Base-by-base conservation (phyloP, 2,797 vertebrate species). In the Jordanella pulchra region DNA sequence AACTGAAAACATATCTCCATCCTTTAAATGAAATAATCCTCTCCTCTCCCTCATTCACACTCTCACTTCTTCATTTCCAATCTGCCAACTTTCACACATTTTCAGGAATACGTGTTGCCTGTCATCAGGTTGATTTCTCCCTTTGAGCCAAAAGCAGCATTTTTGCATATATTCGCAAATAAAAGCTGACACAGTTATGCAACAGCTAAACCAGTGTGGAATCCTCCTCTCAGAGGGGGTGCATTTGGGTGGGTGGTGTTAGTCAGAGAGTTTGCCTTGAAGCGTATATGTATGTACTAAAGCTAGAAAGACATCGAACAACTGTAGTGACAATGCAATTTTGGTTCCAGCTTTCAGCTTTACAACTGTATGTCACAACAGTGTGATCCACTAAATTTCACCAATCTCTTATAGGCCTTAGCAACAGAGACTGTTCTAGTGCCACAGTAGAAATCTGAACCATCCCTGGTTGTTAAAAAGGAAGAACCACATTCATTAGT, bases 111-210 rank as follows among this genome's bases (percentile, higher is more conserved):
- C 6, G 2, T 63, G 73, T 53, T 9, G 32, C 47, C 35, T 69
- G 65, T 21, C 67, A 32, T 54, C 7, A 0, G 23, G 73, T 18
- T 42, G 54, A 79, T 72, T 75, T 48, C 67, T 71, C 72, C 65
- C 70, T 65, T 78, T 75, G 35, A 1, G 3, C 60, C 65, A 65
- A 64, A 75, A 53, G 64, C 45, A 0, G 18, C 11, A 51, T 74
- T 63, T 45, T 69, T 80, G 61, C 44, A 71, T 65, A 71, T 61
- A 9, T 76, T 39, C 45, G 64, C 48, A 61, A 64, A 60, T 60
- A 65, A 53, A 75, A 2, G 39, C 61, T 65, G 61, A 73, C 55
- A 12, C 53, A 12, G 50, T 27, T 50, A 21, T 18, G 15, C 25
- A 30, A 73, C 1, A 51, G 53, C 68, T 30, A 25, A 73, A 60